Conservation (phyloP, 2,797 vertebrate species). For the Enteromius unitaeniatus region DNA sequence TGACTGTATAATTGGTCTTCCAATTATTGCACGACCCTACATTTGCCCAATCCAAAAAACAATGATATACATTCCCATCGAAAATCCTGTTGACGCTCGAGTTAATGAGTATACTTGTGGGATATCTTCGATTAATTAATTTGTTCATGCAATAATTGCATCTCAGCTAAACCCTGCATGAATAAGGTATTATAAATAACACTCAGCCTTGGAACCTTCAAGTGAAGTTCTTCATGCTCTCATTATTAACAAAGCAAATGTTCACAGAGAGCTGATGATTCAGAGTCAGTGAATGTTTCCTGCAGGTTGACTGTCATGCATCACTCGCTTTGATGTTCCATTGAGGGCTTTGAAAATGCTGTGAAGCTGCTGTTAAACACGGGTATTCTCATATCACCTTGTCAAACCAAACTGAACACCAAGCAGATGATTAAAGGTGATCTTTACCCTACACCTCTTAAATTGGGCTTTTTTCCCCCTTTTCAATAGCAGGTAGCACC, state of each 20-base stretch:
- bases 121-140: constrained; percentile 39
- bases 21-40: neutral
- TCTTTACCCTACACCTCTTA: constrained; percentile 5
- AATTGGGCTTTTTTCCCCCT: neutral
- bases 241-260: constrained; percentile 18
- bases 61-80: neutral
- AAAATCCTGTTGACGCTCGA: too few relatives aligned
- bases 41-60: constrained; percentile 15
- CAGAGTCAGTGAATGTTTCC: constrained; percentile 5
- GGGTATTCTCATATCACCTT: constrained; percentile 33
- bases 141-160: constrained; percentile 39
- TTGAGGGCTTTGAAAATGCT: neutral
- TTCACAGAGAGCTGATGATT: constrained; percentile 14
- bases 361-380: constrained; percentile 21
- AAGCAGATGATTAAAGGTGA: constrained; percentile 34
- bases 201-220: constrained; percentile 27
- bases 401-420: constrained; percentile 17
- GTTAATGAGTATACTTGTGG: constrained; percentile 36
- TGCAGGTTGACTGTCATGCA: constrained; percentile 11
- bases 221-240: constrained; percentile 29
- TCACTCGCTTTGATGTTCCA: constrained; percentile 15
- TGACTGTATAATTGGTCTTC: too few relatives aligned
- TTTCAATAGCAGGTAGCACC: neutral
- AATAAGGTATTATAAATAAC: constrained; percentile 21
- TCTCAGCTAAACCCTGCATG: constrained; percentile 13